Base-by-base conservation (phyloP, 2,113 vertebrate genomes). In the Sturnus vulgaris region DNA sequence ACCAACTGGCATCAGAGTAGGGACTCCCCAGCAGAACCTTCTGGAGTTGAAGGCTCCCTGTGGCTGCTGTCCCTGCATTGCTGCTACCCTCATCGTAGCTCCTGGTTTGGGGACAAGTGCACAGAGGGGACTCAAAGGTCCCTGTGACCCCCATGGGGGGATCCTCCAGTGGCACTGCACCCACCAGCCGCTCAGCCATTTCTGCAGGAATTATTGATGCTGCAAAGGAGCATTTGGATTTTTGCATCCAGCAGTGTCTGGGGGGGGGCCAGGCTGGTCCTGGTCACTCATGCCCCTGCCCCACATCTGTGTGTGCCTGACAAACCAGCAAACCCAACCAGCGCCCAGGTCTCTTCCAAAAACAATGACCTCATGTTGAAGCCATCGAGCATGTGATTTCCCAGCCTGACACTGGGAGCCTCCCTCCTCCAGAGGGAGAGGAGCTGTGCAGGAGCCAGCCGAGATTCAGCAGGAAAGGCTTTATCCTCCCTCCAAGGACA, bases 351-450 rank as follows among this genome's bases (percentile, higher is more conserved):
- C 88, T 91, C 80, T 56, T 84, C 85, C 76, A 69, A 37, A 85
- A 91, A 64, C 94, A 81, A 50, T 95, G 11, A 90, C 71, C 56
- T 91, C 95, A 91, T n/a, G 59, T 24, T 5, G 52, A 55, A 95
- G 93, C 82, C 68, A 39, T 79, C 10, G 42, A 80, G 79, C 94
- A 90, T 86, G 87, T 95, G 94, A 88, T 88, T 97, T 95, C 95
- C 84, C 75, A 73, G 59, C 73, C 65, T 4, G 23, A 11, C 90
- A 73, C 16, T 7, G 85, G 73, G 86, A 90, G 61, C 61, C 61
- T 76, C 55, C 70, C 44, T 91, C 59, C 90, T 49, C 56, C 81
- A 90, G 52, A 37, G 66, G 75, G 44, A 68, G 89, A 68, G 86
- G 15, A 49, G 77, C 69, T 55, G 80, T 9, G 47, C 40, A 1